Conservation (phyloP, 2,797 vertebrate species). For the Steatocranus sp. region DNA sequence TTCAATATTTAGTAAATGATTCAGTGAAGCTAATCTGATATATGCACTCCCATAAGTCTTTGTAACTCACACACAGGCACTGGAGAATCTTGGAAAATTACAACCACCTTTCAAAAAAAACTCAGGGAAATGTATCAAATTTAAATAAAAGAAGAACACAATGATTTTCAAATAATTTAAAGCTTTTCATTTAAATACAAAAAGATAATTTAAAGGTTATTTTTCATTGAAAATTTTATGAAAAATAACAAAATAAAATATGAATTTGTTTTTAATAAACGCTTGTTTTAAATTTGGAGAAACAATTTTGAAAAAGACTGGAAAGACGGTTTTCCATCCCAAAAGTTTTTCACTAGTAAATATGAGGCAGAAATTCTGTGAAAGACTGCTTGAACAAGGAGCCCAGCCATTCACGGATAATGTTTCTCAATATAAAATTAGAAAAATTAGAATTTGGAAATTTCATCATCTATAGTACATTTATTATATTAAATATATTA, state of each 20-base stretch:
- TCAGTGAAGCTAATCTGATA: constrained; percentile 32
- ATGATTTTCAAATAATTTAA: neutral
- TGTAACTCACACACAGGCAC: constrained; percentile 1
- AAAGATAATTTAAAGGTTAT: neutral
- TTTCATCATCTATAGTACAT: neutral
- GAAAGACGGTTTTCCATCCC: neutral
- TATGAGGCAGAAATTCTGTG: neutral
- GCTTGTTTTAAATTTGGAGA: neutral
- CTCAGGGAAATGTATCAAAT: neutral
- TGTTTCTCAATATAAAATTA: neutral
- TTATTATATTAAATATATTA: neutral
- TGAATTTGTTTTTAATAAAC: neutral
- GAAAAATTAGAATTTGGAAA: neutral
- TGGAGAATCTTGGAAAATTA: constrained; percentile 20
- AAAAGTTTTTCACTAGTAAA: neutral
- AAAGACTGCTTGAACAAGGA: neutral
- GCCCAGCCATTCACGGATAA: neutral
- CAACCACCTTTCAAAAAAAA: neutral
- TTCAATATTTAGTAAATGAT: constrained; percentile 32
- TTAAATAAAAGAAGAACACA: neutral
- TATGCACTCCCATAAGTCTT: constrained; percentile 25
- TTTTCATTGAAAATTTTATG: neutral
- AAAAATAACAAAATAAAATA: neutral
- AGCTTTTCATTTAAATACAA: neutral
- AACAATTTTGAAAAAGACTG: neutral